phyloP scores from a whole-genome alignment of 2,888 invertebrate species.

The Tenthredo mesomela region DNA sequence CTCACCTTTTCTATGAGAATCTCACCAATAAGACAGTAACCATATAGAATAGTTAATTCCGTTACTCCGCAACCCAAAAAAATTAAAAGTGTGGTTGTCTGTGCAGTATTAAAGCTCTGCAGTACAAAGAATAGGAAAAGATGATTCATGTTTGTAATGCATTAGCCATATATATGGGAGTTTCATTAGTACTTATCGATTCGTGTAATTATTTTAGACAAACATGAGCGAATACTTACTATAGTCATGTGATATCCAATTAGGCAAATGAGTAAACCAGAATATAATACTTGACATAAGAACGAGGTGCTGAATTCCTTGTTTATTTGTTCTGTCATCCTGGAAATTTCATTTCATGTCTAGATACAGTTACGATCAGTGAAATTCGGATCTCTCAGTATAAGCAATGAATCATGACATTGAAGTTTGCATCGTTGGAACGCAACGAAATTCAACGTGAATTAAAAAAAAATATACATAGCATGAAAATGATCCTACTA shows the following conservation, averaged over 20 bases:
- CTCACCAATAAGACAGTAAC: constrained; percentile 64
- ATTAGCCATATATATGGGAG: not conserved
- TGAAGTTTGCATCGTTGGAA: no score
- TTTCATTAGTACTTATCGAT: not conserved
- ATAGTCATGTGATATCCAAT: constrained; percentile 39
- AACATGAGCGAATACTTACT: not conserved
- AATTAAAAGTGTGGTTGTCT: constrained; percentile 39
- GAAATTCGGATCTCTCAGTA: not conserved
- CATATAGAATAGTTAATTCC: constrained; percentile 58
- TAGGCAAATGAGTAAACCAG: constrained; percentile 52
- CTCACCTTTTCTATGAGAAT: constrained; percentile 45
- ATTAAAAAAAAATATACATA: no score
- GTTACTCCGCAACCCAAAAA: constrained; percentile 57
- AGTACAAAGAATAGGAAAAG: not conserved
- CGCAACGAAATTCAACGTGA: no score
- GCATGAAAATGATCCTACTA: no score
- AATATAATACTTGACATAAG: constrained; percentile 50
- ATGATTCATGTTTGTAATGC: not conserved
- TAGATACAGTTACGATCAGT: not conserved
- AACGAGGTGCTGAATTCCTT: constrained; percentile 49
- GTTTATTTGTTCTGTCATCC: constrained; percentile 54
- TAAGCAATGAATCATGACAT: no score
- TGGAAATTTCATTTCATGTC: constrained; percentile 22
- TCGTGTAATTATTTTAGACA: not conserved
- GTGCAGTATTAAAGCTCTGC: not conserved